phyloP scores from a whole-genome alignment of 2,797 vertebrate species.

The Perodicticus potto region DNA sequence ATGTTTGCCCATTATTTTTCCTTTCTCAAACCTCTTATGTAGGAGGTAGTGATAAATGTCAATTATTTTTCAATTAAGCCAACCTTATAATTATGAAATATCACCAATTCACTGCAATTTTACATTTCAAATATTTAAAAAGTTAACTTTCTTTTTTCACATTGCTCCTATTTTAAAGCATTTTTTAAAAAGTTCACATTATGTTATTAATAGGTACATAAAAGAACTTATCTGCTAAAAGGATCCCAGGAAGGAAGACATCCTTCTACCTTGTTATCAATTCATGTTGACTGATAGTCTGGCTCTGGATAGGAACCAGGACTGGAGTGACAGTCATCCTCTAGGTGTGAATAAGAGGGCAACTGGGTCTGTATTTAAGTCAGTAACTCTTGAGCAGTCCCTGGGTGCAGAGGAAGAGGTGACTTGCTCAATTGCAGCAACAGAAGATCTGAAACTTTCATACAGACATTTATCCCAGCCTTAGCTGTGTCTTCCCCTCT shows the following conservation, averaged over 20 bases:
- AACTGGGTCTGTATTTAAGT: neutral
- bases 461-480: neutral
- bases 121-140: conserved; percentile 22
- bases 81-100: conserved; percentile 58
- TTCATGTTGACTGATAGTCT: neutral
- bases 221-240: neutral
- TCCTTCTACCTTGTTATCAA: neutral
- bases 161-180: neutral
- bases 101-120: conserved; percentile 36
- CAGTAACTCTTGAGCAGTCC: neutral
- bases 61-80: conserved; percentile 41
- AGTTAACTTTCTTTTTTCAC: conserved; percentile 39
- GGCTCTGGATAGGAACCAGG: neutral
- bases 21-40: neutral
- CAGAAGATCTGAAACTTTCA: neutral
- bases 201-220: neutral
- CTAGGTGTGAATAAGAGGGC: neutral
- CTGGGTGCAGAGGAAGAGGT: neutral
- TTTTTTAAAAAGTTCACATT: neutral
- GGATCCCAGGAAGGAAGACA: neutral
- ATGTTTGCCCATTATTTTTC: neutral
- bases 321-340: neutral
- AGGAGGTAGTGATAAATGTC: neutral
- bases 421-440: neutral
- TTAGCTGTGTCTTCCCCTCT: neutral